Base-by-base conservation (phyloP, 2,888 invertebrate species). In the Spicauda simplicius region DNA sequence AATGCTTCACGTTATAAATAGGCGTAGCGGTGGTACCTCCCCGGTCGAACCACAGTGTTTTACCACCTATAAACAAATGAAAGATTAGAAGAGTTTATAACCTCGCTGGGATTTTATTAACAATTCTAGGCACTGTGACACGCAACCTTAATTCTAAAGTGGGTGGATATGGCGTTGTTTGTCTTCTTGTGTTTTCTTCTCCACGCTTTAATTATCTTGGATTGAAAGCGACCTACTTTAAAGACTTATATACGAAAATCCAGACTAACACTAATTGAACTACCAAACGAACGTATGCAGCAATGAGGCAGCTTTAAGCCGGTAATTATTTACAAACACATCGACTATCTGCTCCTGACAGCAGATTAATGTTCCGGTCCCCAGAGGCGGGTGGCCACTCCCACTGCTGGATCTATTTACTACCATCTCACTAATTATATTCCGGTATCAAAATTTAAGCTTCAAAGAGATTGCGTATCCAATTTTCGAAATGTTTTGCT, bases 241-340 rank as follows among this genome's bases (percentile, higher is more conserved):
- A 41, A 45, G 10, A n/a, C 10, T 2, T 12, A 14, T n/a, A 14
- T 14, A 14, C 8, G 14, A 45, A 2, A 1, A 45, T 41, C 19
- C 18, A 14, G 41, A 12, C 19, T 33, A 56, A 33, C 57, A 25
- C 45, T 45, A 14, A 20, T n/a, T 0, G 11, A 12, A 45, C 45
- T 41, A 54, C 55, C 48, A 48, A 45, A 48, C 12, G 30, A 18
- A 30, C 12, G 20, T 30, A 25, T 20, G 58, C 11, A 57, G 56
- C 37, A 61, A 61, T 18, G 55, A 56, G 56, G 50, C 57, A 37
- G 64, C 18, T 56, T 41, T 33, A 12, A 50, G 57, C 37, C 41
- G 54, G 61, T 58, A 61, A 61, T 69, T 65, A 69, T 61, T 65
- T 57, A 61, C 56, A 61, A 55, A 20, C 50, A 58, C 64, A 65